phyloP scores from a whole-genome alignment of 2,113 vertebrate species.

The Aythya baeri region DNA sequence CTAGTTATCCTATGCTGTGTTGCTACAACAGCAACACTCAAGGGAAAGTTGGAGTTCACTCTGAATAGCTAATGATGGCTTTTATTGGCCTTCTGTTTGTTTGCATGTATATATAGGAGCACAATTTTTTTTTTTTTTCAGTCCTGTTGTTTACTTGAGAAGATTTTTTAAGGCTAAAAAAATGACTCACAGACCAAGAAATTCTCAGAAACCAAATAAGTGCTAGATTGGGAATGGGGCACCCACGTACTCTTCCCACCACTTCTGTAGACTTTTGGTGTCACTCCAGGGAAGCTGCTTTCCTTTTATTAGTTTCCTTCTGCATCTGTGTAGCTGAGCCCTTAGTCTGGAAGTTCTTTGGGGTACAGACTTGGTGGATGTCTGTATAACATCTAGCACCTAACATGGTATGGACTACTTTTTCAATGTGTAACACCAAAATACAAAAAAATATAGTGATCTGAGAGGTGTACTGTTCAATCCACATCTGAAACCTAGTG shows the following conservation, averaged over 20 bases:
- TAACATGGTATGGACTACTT: background rate
- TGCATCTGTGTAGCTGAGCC: background rate
- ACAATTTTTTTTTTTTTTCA: accelerated
- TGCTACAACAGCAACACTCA: background rate
- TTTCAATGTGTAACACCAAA: background rate
- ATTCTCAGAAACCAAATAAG: background rate
- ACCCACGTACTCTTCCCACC: background rate
- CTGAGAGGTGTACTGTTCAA: background rate
- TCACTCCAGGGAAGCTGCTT: background rate
- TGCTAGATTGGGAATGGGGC: background rate
- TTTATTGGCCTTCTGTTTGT: background rate
- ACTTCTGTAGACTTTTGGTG: background rate
- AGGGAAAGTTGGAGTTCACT: background rate
- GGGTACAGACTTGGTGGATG: background rate
- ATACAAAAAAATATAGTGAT: background rate
- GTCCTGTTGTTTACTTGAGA: background rate
- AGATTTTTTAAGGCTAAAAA: background rate
- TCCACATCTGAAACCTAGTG: background rate
- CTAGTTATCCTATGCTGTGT: background rate
- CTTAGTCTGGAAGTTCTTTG: background rate
- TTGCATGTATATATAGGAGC: background rate
- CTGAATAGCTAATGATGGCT: background rate
- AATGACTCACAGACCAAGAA: background rate
- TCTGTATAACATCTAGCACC: background rate
- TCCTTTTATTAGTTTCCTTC: background rate